phyloP scores from a whole-genome alignment of 2,797 vertebrate genomes.

The Apodemus agrarius region DNA sequence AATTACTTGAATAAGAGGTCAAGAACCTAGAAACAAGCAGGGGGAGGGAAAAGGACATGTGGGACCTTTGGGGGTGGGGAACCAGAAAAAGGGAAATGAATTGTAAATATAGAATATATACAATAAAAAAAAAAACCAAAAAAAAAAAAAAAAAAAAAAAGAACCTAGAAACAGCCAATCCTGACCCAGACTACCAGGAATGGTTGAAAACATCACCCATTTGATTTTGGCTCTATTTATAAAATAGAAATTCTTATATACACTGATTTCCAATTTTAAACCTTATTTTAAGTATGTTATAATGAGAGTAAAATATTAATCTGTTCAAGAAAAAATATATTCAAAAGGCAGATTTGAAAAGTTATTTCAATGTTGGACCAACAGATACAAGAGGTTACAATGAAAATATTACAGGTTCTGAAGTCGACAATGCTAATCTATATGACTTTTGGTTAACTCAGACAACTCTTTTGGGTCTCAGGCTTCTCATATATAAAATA shows the following conservation, averaged over 20 bases:
- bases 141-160: too few species aligned
- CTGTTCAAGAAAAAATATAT: neutral
- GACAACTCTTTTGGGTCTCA: neutral
- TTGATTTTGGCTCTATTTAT: constrained; percentile 41
- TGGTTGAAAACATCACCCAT: neutral
- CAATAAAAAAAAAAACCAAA: too few species aligned
- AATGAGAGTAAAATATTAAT: neutral
- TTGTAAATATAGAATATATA: too few species aligned
- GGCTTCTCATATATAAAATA: constrained; percentile 2
- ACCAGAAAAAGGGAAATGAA: too few species aligned
- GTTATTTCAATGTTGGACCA: neutral
- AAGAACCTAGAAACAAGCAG: neutral
- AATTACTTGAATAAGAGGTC: neutral
- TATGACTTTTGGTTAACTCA: neutral
- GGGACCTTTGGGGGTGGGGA: too few species aligned
- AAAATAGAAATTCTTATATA: constrained; percentile 14
- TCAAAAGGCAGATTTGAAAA: constrained; percentile 39
- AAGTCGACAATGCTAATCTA: neutral
- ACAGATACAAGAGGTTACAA: neutral
- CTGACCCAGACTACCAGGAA: neutral
- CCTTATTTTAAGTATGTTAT: neutral
- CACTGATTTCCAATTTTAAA: constrained; percentile 7
- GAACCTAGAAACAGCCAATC: neutral
- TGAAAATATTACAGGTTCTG: neutral
- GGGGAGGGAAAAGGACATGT: too few species aligned